Evolutionary conservation across 2,113 vertebrate species (phyloP).

Genomic region (Macrotis lagotis): DNA sequence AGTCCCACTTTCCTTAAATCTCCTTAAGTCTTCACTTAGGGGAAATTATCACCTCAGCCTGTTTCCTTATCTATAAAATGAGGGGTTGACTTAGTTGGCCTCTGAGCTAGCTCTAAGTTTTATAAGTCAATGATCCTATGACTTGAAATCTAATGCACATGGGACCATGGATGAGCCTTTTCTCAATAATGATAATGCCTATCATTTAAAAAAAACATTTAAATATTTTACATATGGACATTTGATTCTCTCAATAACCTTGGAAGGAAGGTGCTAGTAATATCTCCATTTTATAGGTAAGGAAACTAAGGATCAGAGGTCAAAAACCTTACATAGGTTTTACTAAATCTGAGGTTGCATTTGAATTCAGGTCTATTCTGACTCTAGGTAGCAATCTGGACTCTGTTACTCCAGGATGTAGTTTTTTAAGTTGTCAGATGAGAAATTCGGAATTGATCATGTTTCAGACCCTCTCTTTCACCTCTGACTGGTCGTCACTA

Average conservation of each 20-base stretch:
- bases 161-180: fast-evolving
- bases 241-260: background rate
- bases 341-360: background rate
- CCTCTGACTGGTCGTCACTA: background rate
- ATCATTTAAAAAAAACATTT: background rate
- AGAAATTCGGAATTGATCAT: background rate
- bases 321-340: background rate
- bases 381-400: background rate
- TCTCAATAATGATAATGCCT: background rate
- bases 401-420: background rate
- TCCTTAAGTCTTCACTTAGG: too few relatives aligned
- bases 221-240: background rate
- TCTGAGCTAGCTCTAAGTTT: background rate
- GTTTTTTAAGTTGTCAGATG: background rate
- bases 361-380: background rate
- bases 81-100: background rate
- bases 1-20: too few relatives aligned
- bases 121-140: background rate
- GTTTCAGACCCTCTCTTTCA: background rate
- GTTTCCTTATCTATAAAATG: background rate
- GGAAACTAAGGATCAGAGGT: background rate
- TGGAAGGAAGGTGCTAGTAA: background rate
- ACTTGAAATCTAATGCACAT: background rate
- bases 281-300: background rate
- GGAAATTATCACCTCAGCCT: background rate